Evolutionary conservation across 2,888 invertebrate genomes (phyloP).

Genomic region (Cephus spinipes): DNA sequence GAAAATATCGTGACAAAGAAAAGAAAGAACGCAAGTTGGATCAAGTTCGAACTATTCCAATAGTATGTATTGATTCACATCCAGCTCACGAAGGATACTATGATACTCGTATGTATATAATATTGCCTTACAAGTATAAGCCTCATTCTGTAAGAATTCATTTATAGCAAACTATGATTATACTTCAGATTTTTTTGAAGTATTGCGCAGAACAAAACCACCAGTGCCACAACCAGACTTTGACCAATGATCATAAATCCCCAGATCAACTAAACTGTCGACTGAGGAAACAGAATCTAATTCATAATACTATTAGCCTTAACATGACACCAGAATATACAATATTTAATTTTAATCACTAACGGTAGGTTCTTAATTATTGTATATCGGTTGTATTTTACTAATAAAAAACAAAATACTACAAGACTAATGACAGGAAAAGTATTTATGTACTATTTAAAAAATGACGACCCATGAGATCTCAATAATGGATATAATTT

Average conservation of each 20-base stretch:
- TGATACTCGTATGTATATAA: constrained; percentile 36
- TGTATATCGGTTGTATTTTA: constrained; percentile 14
- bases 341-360: constrained; percentile 29
- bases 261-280: neutral
- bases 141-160: neutral
- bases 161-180: constrained; percentile 1
- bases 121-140: neutral
- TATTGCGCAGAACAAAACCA: constrained; percentile 39
- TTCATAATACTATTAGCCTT: constrained; percentile 19
- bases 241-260: constrained; percentile 37
- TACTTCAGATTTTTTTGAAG: constrained; percentile 35
- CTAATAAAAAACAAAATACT: neutral
- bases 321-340: constrained; percentile 4
- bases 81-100: constrained; percentile 39
- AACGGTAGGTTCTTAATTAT: constrained; percentile 25
- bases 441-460: neutral
- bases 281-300: neutral
- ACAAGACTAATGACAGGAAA: neutral
- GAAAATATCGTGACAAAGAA: constrained; percentile 26
- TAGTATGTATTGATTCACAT: constrained; percentile 47
- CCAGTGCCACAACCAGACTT: constrained; percentile 50
- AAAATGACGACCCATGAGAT: neutral
- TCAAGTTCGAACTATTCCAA: constrained; percentile 39
- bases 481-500: neutral
- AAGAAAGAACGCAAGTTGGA: constrained; percentile 35